A percentile compares a stretch with the other conserved stretches of the same genome.
Conservation (phyloP, 2,888 invertebrate species). For the Malthinus flaveolus region DNA sequence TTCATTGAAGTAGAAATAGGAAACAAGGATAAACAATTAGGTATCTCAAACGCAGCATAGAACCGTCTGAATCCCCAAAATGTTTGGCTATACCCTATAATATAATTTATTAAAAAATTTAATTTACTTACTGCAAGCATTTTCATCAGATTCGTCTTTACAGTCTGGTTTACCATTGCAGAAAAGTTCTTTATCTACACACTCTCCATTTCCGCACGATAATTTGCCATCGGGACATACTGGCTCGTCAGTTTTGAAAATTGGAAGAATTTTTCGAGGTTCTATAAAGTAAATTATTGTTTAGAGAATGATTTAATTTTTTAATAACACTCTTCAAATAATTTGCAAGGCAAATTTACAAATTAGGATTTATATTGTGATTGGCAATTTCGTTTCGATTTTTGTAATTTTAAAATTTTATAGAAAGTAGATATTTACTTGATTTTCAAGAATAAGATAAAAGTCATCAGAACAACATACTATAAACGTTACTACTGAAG, state of each 20-base stretch:
- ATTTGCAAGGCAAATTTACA: constrained; percentile 2
- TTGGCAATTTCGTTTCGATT: constrained; percentile 30
- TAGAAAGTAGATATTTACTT: constrained; percentile 40
- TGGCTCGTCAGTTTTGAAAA: constrained; percentile 91
- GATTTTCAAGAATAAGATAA: not conserved
- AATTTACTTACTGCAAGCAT: constrained; percentile 89
- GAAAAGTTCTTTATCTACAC: constrained; percentile 88
- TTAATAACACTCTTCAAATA: too few relatives aligned
- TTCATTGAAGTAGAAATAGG: too few relatives aligned
- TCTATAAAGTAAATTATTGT: constrained; percentile 62
- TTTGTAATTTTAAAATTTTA: constrained; percentile 22
- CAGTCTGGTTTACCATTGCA: constrained; percentile 93
- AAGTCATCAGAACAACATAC: not conserved
- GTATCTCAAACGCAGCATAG: too few relatives aligned
- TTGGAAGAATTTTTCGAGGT: constrained; percentile 85
- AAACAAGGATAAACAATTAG: too few relatives aligned
- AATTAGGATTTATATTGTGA: constrained; percentile 27
- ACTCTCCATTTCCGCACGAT: constrained; percentile 90
- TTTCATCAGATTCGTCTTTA: constrained; percentile 93
- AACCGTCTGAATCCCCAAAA: too few relatives aligned
- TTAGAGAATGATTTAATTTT: not conserved
- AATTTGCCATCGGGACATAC: constrained; percentile 88
- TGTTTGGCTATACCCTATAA: too few relatives aligned
- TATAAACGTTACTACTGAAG: too few relatives aligned
- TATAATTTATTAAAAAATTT: not conserved